Conservation (phyloP, 2,888 invertebrate species). For the Aproaerema taeniolella region DNA sequence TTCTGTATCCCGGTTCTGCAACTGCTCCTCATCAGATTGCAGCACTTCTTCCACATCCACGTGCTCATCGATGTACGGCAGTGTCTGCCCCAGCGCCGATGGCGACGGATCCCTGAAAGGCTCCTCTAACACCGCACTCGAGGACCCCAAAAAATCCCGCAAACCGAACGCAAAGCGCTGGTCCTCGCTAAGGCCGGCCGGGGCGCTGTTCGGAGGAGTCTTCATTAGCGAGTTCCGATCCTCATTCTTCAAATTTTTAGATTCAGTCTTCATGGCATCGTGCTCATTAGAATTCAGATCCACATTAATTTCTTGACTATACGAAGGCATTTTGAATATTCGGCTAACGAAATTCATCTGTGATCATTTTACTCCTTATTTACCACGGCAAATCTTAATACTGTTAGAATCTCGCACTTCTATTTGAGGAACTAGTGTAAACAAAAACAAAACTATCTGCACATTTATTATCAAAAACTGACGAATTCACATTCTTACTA, state of each 20-base stretch:
- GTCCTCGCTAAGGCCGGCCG: constrained; percentile 46
- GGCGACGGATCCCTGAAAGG: constrained; percentile 37
- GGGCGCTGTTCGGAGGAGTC: constrained; percentile 34
- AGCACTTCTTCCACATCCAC: constrained; percentile 37
- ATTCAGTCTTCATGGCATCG: constrained; percentile 41
- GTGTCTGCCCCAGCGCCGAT: constrained; percentile 36
- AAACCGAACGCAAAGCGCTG: constrained; percentile 57
- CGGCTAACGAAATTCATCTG: constrained; percentile 32
- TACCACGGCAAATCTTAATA: constrained; percentile 9
- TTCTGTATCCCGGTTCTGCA: constrained; percentile 46
- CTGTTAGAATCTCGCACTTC: constrained; percentile 14
- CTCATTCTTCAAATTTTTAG: constrained; percentile 40
- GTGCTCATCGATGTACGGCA: constrained; percentile 62
- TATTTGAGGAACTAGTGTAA: constrained; percentile 19
- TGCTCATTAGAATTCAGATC: constrained; percentile 58
- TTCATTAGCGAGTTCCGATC: constrained; percentile 37
- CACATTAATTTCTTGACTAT: constrained; percentile 60
- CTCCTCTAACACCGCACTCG: constrained; percentile 29
- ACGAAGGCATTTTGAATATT: constrained; percentile 58
- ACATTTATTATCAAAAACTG: constrained; percentile 45
- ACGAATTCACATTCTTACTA: constrained; percentile 40
- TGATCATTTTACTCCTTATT: constrained; percentile 9
- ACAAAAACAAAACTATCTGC: constrained; percentile 34
- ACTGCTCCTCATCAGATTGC: constrained; percentile 54
- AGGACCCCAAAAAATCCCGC: constrained; percentile 52